Percentiles rank a stretch among this genome's conserved stretches.
Conservation (phyloP, 2,797 vertebrate genomes). For the Karalla daura region DNA sequence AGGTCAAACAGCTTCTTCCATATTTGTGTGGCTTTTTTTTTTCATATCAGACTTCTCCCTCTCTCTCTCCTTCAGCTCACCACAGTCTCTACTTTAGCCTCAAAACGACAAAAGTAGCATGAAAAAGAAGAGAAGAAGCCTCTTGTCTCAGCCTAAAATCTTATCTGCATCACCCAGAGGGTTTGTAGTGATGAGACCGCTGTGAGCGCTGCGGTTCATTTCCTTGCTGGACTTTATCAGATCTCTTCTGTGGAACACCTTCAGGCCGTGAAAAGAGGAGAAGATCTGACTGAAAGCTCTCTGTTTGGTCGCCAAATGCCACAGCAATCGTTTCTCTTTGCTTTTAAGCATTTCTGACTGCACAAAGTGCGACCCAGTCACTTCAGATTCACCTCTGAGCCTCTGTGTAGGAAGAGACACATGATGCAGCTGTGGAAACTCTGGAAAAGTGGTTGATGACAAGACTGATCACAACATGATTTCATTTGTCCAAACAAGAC, state of each 20-base stretch:
- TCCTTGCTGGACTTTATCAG: constrained; percentile 34
- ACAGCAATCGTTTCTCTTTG: not conserved
- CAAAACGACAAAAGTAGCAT: not conserved
- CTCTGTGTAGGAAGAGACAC: too few species aligned
- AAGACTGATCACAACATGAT: too few species aligned
- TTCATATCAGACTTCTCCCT: constrained; percentile 7
- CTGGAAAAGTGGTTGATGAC: too few species aligned
- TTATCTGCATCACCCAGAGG: constrained; percentile 32
- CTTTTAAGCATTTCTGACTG: not conserved
- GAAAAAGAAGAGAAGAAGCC: not conserved
- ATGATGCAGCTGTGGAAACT: too few species aligned
- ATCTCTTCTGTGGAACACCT: constrained; percentile 15
- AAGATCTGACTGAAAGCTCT: not conserved
- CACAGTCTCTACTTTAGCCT: not conserved
- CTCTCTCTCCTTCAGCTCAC: not conserved
- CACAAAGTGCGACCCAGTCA: too few species aligned
- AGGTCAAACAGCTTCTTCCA: constrained; percentile 19
- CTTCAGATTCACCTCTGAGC: too few species aligned
- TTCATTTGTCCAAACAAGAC: too few species aligned
- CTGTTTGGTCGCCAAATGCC: not conserved
- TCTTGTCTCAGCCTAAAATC: not conserved
- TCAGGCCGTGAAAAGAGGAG: not conserved
- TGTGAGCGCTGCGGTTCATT: constrained; percentile 28
- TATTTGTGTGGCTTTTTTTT: not conserved
- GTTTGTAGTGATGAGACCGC: constrained; percentile 29